Conservation (phyloP, 2,888 invertebrate genomes). For the Brenthis daphne region DNA sequence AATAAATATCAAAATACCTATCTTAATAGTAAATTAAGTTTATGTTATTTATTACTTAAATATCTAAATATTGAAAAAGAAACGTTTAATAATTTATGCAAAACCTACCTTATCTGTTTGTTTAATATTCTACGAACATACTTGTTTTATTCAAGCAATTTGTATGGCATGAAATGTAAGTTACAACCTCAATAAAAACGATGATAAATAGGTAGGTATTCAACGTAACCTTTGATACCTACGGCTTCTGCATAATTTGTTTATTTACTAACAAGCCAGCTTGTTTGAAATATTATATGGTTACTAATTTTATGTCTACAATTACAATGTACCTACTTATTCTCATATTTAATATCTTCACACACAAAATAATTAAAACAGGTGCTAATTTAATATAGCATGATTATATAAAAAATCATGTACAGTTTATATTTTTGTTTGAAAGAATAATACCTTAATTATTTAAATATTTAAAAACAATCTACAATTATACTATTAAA, state of each 20-base stretch:
- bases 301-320: conserved; percentile 15
- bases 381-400: neutral
- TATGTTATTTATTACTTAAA: neutral
- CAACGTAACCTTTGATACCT: conserved; percentile 28
- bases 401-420: neutral
- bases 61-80: neutral
- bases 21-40: neutral
- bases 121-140: conserved; percentile 13
- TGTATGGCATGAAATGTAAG: conserved; percentile 12
- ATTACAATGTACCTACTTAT: too few relatives aligned
- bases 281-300: conserved; percentile 15
- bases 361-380: too few relatives aligned
- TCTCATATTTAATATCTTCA: too few relatives aligned
- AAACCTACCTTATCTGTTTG: neutral
- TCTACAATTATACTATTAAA: neutral
- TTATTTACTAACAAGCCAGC: conserved; percentile 32
- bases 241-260: conserved; percentile 32
- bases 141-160: conserved; percentile 17
- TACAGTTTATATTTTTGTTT: neutral
- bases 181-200: conserved; percentile 23
- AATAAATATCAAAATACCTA: too few relatives aligned
- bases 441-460: too few relatives aligned
- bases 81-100: conserved; percentile 2
- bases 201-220: conserved; percentile 22
- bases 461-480: too few relatives aligned